Conservation (phyloP, 2,888 invertebrate species). For the Lepetodrilus schrolli region DNA sequence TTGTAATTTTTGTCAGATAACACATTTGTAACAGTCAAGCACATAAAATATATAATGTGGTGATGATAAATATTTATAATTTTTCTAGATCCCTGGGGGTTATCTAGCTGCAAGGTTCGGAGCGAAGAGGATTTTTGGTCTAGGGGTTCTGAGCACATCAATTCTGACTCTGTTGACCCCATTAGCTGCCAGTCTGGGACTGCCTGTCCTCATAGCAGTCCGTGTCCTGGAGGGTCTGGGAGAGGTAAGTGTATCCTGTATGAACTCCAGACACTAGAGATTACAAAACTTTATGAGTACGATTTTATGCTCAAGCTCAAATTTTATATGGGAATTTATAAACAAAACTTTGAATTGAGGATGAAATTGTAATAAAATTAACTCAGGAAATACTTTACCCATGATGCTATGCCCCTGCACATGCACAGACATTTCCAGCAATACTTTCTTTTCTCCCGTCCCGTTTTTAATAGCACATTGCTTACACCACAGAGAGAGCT, state of each 20-base stretch:
- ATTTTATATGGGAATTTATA: too few species aligned
- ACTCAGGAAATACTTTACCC: too few species aligned
- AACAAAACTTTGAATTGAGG: too few species aligned
- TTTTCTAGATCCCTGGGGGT: conserved; percentile 68
- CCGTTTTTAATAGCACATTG: too few species aligned
- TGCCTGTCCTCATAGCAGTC: conserved; percentile 79
- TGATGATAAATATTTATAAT: background rate
- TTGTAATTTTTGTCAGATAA: background rate
- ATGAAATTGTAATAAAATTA: too few species aligned
- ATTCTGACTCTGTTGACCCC: conserved; percentile 88
- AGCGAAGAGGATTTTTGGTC: conserved; percentile 89
- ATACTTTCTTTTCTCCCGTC: too few species aligned
- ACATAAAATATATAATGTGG: background rate
- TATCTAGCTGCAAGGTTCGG: conserved; percentile 86
- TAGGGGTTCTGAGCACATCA: conserved; percentile 88
- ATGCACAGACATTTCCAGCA: too few species aligned
- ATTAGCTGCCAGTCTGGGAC: conserved; percentile 82
- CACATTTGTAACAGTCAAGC: background rate
- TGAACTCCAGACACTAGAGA: too few species aligned
- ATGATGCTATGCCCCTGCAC: too few species aligned
- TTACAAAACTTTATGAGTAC: too few species aligned
- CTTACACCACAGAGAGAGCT: too few species aligned
- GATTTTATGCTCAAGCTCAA: too few species aligned
- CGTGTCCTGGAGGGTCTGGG: conserved; percentile 88
- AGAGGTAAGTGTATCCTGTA: conserved; percentile 79